These are phyloP conservation scores for Aphaenogaster rudis DNA, from an alignment of 1,140 invertebrate species.

Conservation along the genomic window DNA sequence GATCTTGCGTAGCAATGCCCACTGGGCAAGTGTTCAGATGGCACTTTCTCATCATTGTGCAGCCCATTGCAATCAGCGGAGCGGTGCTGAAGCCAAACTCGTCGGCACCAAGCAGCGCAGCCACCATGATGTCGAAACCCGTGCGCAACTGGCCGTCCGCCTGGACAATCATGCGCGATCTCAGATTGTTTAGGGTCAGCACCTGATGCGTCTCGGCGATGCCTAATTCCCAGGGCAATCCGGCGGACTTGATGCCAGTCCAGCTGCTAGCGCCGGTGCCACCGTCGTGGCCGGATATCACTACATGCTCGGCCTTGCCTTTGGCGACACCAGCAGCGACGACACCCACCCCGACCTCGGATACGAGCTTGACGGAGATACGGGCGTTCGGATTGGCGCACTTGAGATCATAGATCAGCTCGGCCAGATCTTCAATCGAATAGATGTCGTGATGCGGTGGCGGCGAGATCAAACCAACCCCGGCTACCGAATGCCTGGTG, in stretches of 20 bases:
- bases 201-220: slow-evolving; percentile 99
- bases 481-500: slow-evolving; percentile 97
- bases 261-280: slow-evolving; percentile 99
- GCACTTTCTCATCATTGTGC: slow-evolving; percentile 99
- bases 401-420: slow-evolving; percentile 99
- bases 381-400: slow-evolving; percentile 98
- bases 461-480: slow-evolving; percentile 99
- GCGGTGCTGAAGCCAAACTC: slow-evolving; percentile 99
- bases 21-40: slow-evolving; percentile 99
- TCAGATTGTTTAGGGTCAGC: slow-evolving; percentile 97
- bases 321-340: slow-evolving; percentile 99
- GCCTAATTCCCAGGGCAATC: slow-evolving; percentile 99
- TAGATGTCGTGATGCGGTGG: slow-evolving; percentile 99
- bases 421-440: slow-evolving; percentile 99
- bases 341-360: slow-evolving; percentile 99
- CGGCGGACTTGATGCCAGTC: slow-evolving; percentile 98
- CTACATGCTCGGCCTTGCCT: slow-evolving; percentile 99
- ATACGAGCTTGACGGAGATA: slow-evolving; percentile 99
- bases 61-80: slow-evolving; percentile 98
- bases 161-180: slow-evolving; percentile 97
- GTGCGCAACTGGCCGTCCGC: slow-evolving; percentile 98
- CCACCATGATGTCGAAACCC: slow-evolving; percentile 98
- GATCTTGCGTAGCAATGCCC: slow-evolving; percentile 99
- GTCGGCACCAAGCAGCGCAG: slow-evolving; percentile 98
- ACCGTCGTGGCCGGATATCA: slow-evolving; percentile 99